phyloP scores from a whole-genome alignment of 2,113 vertebrate species.

The Cathartes aura region DNA sequence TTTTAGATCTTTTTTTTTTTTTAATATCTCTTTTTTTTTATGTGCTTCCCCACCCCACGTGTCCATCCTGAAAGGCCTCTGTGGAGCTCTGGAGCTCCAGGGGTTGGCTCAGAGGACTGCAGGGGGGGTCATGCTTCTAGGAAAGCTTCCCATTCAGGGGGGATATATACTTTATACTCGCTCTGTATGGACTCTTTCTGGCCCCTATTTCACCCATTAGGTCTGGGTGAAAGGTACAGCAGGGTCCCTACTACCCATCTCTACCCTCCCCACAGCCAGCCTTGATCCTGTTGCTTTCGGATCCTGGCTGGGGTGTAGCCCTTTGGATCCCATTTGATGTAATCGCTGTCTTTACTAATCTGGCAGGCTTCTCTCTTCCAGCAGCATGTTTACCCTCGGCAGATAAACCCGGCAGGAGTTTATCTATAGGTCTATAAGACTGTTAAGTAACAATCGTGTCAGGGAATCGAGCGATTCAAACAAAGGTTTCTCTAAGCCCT shows the following conservation, averaged over 20 bases:
- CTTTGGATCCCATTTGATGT: background rate
- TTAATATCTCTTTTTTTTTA: background rate
- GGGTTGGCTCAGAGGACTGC: background rate
- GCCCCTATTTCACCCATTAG: background rate
- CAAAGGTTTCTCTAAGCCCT: slow-evolving; percentile 32
- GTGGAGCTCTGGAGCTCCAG: background rate
- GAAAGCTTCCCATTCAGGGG: background rate
- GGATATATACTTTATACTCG: background rate
- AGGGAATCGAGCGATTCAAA: background rate
- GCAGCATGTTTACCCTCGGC: background rate
- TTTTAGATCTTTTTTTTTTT: background rate
- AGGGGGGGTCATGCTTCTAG: background rate
- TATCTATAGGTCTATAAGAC: slow-evolving; percentile 50
- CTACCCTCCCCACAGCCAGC: background rate
- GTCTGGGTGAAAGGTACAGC: background rate
- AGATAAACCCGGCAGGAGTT: slow-evolving; percentile 28
- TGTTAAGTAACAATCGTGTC: slow-evolving; percentile 17
- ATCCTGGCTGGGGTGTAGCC: background rate
- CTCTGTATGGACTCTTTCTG: background rate
- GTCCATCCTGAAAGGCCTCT: background rate
- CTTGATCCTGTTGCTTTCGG: background rate
- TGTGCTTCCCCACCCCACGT: background rate
- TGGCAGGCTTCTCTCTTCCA: background rate
- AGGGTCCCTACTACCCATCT: background rate
- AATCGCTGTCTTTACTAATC: background rate